Base-by-base conservation (phyloP, 2,797 vertebrate genomes). In the Danio tinwini region DNA sequence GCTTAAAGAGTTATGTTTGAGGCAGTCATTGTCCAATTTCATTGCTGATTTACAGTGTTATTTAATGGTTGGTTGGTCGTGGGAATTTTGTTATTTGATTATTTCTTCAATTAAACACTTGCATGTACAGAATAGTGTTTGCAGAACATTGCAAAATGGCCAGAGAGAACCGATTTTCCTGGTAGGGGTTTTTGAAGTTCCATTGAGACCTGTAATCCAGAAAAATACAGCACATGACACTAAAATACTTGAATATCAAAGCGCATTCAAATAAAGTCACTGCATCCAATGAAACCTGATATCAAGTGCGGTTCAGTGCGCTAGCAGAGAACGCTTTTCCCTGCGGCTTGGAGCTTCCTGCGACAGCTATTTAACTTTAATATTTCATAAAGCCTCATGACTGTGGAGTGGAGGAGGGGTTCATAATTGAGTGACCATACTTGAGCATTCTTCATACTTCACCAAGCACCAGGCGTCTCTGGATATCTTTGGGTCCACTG, bases 321-420 rank as follows among this genome's bases (percentile, higher is more conserved):
- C 6, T 79, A 5, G 42, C 76, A 45, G 78, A 65, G 78, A 87
- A 56, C 80, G 75, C 52, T 82, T 67, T 83, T 82, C 81, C 61
- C 40, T 69, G 74, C 59, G 65, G 85, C 85, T 85, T 8, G 47
- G 82, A 85, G 84, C 81, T 87, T 87, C 80, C 83, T 68, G 82
- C 79, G 81, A 88, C 86, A 78, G 69, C 67, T 71, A 63, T 85
- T 90, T 88, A 56, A 88, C 80, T 53, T 93, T 86, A 93, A 93
- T 94, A 92, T 94, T 94, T 92, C 84, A 93, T 93, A 89, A 87
- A 69, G 72, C 85, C 74, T 83, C 86, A 87, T 87, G 87, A 89
- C 86, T 42, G 81, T 62, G 78, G 83, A 39, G 61, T 80, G 86
- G 86, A 83, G 53, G 49, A 55, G 76, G 75, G 85, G 85, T 83